Base-by-base conservation (phyloP, 2,888 invertebrate species). In the Diaphora mendica region DNA sequence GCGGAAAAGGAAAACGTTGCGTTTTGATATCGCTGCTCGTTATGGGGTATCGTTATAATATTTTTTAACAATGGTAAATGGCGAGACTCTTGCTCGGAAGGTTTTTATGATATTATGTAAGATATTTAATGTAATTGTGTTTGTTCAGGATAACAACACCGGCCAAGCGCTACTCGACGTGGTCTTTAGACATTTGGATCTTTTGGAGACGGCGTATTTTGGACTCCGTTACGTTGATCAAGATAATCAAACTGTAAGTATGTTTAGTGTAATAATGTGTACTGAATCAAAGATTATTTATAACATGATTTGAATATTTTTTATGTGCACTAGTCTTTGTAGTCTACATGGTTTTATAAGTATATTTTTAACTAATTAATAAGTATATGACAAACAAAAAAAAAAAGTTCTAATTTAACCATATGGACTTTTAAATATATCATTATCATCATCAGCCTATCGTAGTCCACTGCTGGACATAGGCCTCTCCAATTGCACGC, bases 201-300 rank as follows among this genome's bases (percentile, higher is more conserved):
- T 99, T 75, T 96, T 99, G 91, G 99, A 99, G 95, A 99, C 99
- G 71, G 98, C 99, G 80, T 99, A 99, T 95, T 99, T 99, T 93
- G 99, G 99, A 71, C 97, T 99, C 69, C 97, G 99, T 81, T 99
- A 98, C 92, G 97, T 99, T 77, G 99, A 99, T 92, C 97, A 97
- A 87, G 98, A 98, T 86, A 99, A 98, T 91, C 99, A 99, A 96
- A 98, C 99, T 96, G 99, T 99, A 96, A 97, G 97, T 91, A 72
- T 73, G 3, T 30, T 44, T 9, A 67, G 23, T 23, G 3, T 67
- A 48, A 48, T 48, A 48, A 48, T 26, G 26, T 26, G 1, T 48
- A 30, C 9, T 59, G 26, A 59, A 26, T 26, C 13, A 59, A 59
- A 15, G 2, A 59, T 59, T 59, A 15, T 59, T 15, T 59, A 13